Evolutionary conservation across 2,113 vertebrate species (phyloP).

Genomic region (Calidris pugnax): DNA sequence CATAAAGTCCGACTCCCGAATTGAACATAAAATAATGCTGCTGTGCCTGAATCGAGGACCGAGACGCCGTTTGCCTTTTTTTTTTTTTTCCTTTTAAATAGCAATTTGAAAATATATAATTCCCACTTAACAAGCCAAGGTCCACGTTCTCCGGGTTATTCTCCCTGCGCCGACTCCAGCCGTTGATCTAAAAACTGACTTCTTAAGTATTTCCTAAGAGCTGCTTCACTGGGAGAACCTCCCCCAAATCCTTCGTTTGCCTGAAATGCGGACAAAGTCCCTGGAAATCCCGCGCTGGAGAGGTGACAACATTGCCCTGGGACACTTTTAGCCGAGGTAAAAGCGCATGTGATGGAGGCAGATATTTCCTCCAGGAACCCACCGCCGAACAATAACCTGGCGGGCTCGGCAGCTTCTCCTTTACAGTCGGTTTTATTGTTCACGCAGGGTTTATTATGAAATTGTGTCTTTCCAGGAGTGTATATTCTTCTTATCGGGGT

Average conservation of each 20-base stretch:
- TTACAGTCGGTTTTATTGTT: conserved; percentile 54
- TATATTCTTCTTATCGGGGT: conserved; percentile 64
- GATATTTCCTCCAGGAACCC: not conserved
- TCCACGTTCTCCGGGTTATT: not conserved
- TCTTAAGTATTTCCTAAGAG: not conserved
- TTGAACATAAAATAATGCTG: not conserved
- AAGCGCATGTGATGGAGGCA: not conserved
- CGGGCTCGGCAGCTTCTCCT: not conserved
- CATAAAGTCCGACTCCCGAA: not conserved
- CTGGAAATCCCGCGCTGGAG: not conserved
- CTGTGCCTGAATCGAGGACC: not conserved
- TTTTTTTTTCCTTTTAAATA: not conserved
- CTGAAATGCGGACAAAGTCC: not conserved
- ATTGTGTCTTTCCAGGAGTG: conserved; percentile 74
- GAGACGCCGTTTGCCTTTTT: not conserved
- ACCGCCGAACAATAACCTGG: not conserved
- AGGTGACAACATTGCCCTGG: not conserved
- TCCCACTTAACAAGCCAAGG: not conserved
- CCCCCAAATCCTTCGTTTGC: not conserved
- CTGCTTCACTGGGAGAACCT: not conserved
- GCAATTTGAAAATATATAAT: not conserved
- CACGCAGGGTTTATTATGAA: conserved; percentile 75
- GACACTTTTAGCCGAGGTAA: not conserved
- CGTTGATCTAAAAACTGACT: not conserved
- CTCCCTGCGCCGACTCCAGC: not conserved